phyloP scores from a whole-genome alignment of 2,888 invertebrate genomes.

The Drosophila vallismaia region DNA sequence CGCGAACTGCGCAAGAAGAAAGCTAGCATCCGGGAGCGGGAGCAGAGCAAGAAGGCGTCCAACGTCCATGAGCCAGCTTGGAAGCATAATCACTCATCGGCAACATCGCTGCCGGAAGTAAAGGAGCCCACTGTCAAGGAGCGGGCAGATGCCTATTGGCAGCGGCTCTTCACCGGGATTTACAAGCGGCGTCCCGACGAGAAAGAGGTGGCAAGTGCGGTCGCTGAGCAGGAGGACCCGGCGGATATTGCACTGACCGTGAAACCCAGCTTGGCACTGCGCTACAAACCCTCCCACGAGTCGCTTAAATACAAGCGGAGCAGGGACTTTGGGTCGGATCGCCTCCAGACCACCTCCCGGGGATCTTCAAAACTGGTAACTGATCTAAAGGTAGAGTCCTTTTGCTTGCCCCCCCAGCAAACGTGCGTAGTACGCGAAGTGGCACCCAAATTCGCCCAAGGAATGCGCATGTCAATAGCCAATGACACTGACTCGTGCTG shows the following conservation, averaged over 20 bases:
- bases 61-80: neutral
- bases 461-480: constrained; percentile 25
- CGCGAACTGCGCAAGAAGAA: constrained; percentile 5
- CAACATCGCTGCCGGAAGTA: constrained; percentile 40
- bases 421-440: constrained; percentile 64
- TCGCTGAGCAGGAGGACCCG: neutral
- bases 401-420: constrained; percentile 65
- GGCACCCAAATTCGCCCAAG: constrained; percentile 62
- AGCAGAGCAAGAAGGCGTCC: neutral
- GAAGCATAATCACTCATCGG: constrained; percentile 3
- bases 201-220: neutral
- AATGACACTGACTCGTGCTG: constrained; percentile 57
- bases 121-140: constrained; percentile 21
- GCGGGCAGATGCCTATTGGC: constrained; percentile 46
- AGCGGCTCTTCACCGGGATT: constrained; percentile 45
- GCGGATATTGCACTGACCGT: constrained; percentile 2
- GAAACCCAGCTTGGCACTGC: constrained; percentile 51
- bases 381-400: constrained; percentile 55
- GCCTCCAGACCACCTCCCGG: neutral
- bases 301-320: constrained; percentile 54
- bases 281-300: constrained; percentile 68
- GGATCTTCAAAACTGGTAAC: constrained; percentile 5
- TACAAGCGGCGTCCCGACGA: constrained; percentile 13
- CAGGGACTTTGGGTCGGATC: constrained; percentile 26
- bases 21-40: neutral